Evolutionary conservation across 2,113 vertebrate species (phyloP), one percentile per base, ranked within the genome.

Genomic region (Gambusia affinis): DNA sequence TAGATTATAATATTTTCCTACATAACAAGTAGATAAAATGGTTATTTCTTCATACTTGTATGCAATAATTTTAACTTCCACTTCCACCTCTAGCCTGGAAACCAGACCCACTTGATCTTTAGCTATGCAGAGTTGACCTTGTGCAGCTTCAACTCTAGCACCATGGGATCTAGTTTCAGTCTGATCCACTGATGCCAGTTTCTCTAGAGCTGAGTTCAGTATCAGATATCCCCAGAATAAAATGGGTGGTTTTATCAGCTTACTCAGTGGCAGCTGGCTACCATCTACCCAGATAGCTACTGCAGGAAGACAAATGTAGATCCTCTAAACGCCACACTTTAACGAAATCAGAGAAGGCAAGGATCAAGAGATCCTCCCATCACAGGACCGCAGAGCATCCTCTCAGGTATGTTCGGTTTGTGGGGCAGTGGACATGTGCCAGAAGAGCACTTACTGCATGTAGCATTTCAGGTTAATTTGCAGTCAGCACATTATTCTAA

Each of bases 161-260:
- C 75, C 28, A 78, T 78, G 79, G 83, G 84, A 93, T 93, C 78
- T 70, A 24, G 82, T 90, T 90, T 87, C 89, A 91, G 31, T 60
- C 3, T 1, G 73, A 64, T 68, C 71, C 73, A 35, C 31, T 27
- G 73, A 72, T 79, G 77, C 77, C 81, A 86, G 85, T 87, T 83
- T 79, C 67, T 4, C n/a, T 42, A 80, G 83, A 88, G 83, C 89
- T 90, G 82, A 54, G 78, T 61, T 71, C 66, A 64, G 78, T 88
- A 93, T 93, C 89, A 84, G 67, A 91, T 91, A 57, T 90, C 91
- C 64, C 60, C 73, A 60, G 78, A 88, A 88, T 85, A 80, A 92
- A 91, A 91, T 82, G 82, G 60, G 54, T 67, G 19, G 57, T 87
- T 91, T 91, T 84, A 89, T 92, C 84, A 79, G 71, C 47, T 79